Evolutionary conservation across 1,140 invertebrate genomes (phyloP).

Genomic region (Coelopa frigida): DNA sequence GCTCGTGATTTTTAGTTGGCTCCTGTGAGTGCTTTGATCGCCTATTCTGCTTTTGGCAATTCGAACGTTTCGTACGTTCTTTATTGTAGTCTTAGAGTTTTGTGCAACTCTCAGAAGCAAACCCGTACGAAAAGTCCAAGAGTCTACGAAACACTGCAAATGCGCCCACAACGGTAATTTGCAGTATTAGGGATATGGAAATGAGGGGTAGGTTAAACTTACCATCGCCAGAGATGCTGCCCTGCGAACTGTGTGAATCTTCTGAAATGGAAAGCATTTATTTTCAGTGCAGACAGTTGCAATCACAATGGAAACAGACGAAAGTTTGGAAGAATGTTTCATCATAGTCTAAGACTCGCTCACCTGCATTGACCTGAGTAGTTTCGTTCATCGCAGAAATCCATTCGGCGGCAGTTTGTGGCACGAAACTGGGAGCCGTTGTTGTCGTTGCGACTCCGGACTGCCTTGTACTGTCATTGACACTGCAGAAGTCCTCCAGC

Average conservation of each 20-base stretch:
- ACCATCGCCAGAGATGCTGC: conserved; percentile 40
- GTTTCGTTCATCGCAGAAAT: conserved; percentile 28
- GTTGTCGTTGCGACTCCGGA: conserved; percentile 7
- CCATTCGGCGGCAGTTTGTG: conserved; percentile 31
- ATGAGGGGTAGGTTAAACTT: conserved; percentile 14
- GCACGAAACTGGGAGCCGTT: conserved; percentile 17
- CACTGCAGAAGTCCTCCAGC: conserved; percentile 26
- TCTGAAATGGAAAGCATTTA: conserved; percentile 23
- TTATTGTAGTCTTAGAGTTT: neutral
- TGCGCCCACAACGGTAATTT: neutral
- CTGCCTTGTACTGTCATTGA: conserved; percentile 6
- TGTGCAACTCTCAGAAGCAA: neutral
- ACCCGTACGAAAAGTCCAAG: neutral
- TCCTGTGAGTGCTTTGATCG: conserved; percentile 21
- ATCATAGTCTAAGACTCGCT: neutral
- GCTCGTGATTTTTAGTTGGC: too few species aligned
- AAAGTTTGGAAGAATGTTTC: neutral
- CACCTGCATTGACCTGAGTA: conserved; percentile 26
- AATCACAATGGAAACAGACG: neutral
- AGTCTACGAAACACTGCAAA: neutral
- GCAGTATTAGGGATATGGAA: neutral
- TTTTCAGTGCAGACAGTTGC: neutral
- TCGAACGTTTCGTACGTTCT: neutral
- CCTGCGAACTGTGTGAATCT: conserved; percentile 40
- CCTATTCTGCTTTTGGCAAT: conserved; percentile 12